These are phyloP conservation scores for Neomicropteryx cornuta DNA, from an alignment of 1,140 invertebrate genomes.

Conservation along the genomic window DNA sequence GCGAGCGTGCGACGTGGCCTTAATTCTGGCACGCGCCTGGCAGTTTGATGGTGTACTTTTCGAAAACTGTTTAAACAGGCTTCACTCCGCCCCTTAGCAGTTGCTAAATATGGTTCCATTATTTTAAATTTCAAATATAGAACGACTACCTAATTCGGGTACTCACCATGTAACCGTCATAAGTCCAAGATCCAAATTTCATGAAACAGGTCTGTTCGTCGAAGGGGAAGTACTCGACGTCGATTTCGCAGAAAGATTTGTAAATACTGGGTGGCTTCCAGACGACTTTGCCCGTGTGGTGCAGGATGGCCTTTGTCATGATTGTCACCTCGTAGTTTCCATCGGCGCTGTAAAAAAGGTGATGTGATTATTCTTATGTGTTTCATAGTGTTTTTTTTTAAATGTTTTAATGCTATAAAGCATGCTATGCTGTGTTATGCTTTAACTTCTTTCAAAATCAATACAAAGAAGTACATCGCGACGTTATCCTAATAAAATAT, in stretches of 20 bases:
- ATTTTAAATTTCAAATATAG: no score
- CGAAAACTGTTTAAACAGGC: no score
- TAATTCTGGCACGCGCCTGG: no score
- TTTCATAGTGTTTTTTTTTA: background rate
- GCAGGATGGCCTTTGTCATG: slow-evolving; percentile 90
- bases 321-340: slow-evolving; percentile 97
- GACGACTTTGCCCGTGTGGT: slow-evolving; percentile 84
- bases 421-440: no score
- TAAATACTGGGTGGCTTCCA: slow-evolving; percentile 98
- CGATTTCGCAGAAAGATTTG: slow-evolving; percentile 95
- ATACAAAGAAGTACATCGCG: no score
- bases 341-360: slow-evolving; percentile 67
- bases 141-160: slow-evolving; percentile 8
- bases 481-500: no score
- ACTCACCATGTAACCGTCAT: slow-evolving; percentile 81
- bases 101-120: no score
- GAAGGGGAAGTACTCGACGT: slow-evolving; percentile 94
- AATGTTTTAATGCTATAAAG: no score
- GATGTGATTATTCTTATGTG: background rate
- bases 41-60: no score
- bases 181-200: slow-evolving; percentile 96
- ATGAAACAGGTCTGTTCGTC: slow-evolving; percentile 94
- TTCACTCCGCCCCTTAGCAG: no score
- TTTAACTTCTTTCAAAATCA: no score
- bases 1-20: no score